These are phyloP conservation scores for Calyptomena viridis DNA, from an alignment of 2,113 vertebrate species.

Conservation along the genomic window DNA sequence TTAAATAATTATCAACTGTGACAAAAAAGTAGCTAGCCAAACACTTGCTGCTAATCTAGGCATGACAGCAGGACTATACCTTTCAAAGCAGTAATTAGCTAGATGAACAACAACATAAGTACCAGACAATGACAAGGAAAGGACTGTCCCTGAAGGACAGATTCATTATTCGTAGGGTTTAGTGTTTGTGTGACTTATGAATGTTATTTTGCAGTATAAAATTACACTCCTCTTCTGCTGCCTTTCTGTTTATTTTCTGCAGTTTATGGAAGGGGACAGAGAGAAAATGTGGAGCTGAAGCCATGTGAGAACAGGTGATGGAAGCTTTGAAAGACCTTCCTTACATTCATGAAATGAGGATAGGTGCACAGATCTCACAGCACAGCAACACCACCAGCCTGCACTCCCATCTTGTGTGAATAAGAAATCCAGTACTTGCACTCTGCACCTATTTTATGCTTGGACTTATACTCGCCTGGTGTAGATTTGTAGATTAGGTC, in stretches of 20 bases:
- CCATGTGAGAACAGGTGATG: background rate
- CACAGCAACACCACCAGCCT: background rate
- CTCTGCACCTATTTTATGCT: background rate
- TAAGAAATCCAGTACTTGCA: background rate
- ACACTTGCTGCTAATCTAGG: slow-evolving; percentile 63
- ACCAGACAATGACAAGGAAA: slow-evolving; percentile 50
- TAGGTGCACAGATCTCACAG: background rate
- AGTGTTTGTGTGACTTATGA: slow-evolving; percentile 66
- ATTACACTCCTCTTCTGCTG: slow-evolving; percentile 30
- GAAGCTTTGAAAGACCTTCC: background rate
- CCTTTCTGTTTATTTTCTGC: slow-evolving; percentile 42
- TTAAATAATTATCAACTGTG: slow-evolving; percentile 61
- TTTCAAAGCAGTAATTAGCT: slow-evolving; percentile 64
- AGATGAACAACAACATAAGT: slow-evolving; percentile 62
- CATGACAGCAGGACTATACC: slow-evolving; percentile 63
- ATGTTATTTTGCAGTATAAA: slow-evolving; percentile 64
- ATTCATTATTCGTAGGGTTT: slow-evolving; percentile 64
- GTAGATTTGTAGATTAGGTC: background rate
- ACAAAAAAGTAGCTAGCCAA: slow-evolving; percentile 67
- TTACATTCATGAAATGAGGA: background rate
- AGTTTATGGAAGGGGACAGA: background rate
- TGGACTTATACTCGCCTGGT: background rate
- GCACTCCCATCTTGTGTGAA: background rate
- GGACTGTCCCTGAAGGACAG: slow-evolving; percentile 69
- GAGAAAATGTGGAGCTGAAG: slow-evolving; percentile 1